Percentiles rank a stretch among this genome's conserved stretches.
phyloP scores from a whole-genome alignment of 2,888 invertebrate species.

The Eurois occulta region DNA sequence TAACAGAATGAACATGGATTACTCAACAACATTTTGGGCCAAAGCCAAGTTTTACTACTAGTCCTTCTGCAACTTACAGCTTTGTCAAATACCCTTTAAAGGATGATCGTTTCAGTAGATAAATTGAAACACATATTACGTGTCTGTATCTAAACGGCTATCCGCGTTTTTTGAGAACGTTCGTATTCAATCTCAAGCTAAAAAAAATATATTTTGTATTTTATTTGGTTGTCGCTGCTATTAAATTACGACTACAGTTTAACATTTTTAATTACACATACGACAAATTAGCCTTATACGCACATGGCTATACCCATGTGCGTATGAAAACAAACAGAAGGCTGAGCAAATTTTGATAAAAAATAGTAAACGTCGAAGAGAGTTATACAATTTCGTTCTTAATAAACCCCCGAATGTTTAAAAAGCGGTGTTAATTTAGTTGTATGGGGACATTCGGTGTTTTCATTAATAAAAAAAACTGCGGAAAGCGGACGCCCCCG shows the following conservation, averaged over 20 bases:
- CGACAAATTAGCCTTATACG: not conserved
- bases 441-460: not conserved
- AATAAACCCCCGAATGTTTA: not conserved
- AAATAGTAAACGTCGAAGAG: not conserved
- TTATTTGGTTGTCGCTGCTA: not conserved
- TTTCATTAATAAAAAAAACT: not conserved
- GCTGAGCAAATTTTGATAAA: too few species aligned
- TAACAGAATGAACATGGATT: conserved; percentile 31
- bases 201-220: not conserved
- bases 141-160: not conserved
- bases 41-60: conserved; percentile 28
- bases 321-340: too few species aligned
- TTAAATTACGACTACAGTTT: not conserved
- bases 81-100: not conserved
- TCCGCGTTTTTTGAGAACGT: not conserved
- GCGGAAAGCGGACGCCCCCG: too few species aligned
- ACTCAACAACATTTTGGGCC: conserved; percentile 29
- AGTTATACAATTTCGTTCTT: not conserved
- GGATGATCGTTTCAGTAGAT: not conserved
- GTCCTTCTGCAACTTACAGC: conserved; percentile 7
- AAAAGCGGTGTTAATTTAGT: not conserved
- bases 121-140: not conserved
- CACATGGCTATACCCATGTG: too few species aligned
- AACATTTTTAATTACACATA: not conserved
- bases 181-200: not conserved